Evolutionary conservation across 23 tunicate genomes (phyloP).

Genomic region (Halocynthia roretzi): DNA sequence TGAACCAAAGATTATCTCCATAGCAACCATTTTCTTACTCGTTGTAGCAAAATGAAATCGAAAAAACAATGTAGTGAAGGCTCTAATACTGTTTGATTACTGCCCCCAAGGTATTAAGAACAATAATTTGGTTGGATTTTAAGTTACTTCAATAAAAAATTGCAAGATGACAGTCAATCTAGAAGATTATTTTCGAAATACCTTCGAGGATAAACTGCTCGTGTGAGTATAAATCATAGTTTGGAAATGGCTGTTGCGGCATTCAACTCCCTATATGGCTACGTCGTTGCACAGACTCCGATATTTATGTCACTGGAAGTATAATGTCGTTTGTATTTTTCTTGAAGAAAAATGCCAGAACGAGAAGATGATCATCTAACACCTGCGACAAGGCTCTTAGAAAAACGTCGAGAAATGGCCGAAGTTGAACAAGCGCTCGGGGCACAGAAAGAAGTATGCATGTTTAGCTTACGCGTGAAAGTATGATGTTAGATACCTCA

Average conservation of each 20-base stretch:
- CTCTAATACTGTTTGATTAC: no score
- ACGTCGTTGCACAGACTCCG: background rate
- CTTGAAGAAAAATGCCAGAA: slow-evolving; percentile 74
- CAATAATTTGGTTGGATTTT: no score
- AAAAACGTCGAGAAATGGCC: slow-evolving; percentile 93
- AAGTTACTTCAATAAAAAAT: no score
- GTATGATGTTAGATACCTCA: no score
- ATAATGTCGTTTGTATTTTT: background rate
- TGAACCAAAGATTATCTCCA: no score
- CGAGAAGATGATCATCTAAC: slow-evolving; percentile 95
- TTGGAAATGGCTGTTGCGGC: no score
- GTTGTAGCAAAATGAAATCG: no score
- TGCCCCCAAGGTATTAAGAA: no score
- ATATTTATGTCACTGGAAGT: background rate
- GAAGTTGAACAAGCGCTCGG: slow-evolving; percentile 95
- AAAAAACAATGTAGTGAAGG: no score
- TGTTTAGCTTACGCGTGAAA: background rate
- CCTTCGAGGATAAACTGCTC: slow-evolving; percentile 86
- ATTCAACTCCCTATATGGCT: no score
- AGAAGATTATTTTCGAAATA: slow-evolving; percentile 89
- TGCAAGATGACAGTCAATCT: slow-evolving; percentile 71
- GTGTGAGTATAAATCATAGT: slow-evolving; percentile 45
- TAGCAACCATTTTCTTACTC: no score
- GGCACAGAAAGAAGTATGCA: slow-evolving; percentile 86
- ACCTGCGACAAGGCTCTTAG: slow-evolving; percentile 89